A percentile compares a stretch with the other conserved stretches of the same genome.
Evolutionary conservation across 2,888 invertebrate genomes (phyloP).

Genomic region (Perdita meconis): DNA sequence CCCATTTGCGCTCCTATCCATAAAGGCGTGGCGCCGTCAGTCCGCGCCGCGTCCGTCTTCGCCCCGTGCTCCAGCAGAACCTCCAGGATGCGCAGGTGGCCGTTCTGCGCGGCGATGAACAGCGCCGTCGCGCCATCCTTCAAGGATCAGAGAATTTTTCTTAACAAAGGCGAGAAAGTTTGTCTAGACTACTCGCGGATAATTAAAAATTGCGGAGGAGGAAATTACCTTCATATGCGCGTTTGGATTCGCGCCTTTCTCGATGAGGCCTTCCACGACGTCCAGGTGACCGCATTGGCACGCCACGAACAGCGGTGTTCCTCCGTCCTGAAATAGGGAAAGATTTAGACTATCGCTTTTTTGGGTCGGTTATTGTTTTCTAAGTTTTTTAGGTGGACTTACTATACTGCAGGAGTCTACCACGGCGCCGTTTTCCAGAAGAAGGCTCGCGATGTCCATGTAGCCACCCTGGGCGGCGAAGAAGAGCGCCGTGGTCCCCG

Average conservation of each 20-base stretch:
- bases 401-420: conserved; percentile 93
- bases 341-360: conserved; percentile 29
- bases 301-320: conserved; percentile 96
- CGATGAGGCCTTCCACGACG: conserved; percentile 93
- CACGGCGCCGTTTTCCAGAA: conserved; percentile 91
- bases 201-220: no score
- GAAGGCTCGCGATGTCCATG: conserved; percentile 91
- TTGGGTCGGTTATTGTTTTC: conserved; percentile 12
- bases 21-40: conserved; percentile 94
- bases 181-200: no score
- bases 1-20: conserved; percentile 99
- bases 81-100: conserved; percentile 92
- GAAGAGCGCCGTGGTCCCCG: conserved; percentile 96
- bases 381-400: conserved; percentile 77
- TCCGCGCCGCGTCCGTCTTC: conserved; percentile 89
- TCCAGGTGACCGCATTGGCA: conserved; percentile 96
- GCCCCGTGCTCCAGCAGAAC: conserved; percentile 91
- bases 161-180: no score
- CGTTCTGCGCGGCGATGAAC: conserved; percentile 97
- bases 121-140: conserved; percentile 96
- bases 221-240: conserved; percentile 92
- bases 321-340: conserved; percentile 91
- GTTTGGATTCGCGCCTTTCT: conserved; percentile 92
- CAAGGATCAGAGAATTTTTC: background rate
- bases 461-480: conserved; percentile 97